Evolutionary conservation across 2,113 vertebrate genomes (phyloP).

Genomic region (Nycticebus coucang): DNA sequence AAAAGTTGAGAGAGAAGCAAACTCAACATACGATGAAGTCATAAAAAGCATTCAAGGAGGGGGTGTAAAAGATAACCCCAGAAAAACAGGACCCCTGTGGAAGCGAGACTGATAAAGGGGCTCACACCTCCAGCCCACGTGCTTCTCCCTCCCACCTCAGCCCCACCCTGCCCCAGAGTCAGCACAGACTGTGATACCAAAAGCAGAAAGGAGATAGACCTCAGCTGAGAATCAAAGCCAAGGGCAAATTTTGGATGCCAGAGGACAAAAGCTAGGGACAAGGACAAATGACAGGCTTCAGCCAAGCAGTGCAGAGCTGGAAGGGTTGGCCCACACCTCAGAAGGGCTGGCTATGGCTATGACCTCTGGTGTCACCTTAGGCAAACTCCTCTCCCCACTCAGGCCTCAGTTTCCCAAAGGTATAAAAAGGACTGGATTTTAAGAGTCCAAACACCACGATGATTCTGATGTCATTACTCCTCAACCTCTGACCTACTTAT

Average conservation of each 20-base stretch:
- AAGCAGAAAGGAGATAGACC: neutral
- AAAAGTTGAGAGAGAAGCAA: neutral
- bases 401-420: neutral
- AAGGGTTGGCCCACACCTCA: neutral
- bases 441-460: neutral
- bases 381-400: fast-evolving
- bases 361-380: neutral
- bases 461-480: fast-evolving
- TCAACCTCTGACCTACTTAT: neutral
- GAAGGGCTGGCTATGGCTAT: neutral
- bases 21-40: neutral
- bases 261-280: neutral
- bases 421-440: neutral
- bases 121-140: fast-evolving
- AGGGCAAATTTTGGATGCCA: neutral
- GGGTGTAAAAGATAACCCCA: neutral
- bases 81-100: neutral
- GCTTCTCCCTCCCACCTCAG: neutral
- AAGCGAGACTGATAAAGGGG: fast-evolving
- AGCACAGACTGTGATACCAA: neutral
- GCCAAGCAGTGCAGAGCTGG: neutral
- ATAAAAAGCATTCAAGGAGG: neutral
- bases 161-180: neutral
- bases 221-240: neutral
- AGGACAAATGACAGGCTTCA: neutral